A percentile compares a stretch with the other conserved stretches of the same genome.
phyloP scores from a whole-genome alignment of 92 coral and sea anemone genomes.

The Palythoa heliodiscus region DNA sequence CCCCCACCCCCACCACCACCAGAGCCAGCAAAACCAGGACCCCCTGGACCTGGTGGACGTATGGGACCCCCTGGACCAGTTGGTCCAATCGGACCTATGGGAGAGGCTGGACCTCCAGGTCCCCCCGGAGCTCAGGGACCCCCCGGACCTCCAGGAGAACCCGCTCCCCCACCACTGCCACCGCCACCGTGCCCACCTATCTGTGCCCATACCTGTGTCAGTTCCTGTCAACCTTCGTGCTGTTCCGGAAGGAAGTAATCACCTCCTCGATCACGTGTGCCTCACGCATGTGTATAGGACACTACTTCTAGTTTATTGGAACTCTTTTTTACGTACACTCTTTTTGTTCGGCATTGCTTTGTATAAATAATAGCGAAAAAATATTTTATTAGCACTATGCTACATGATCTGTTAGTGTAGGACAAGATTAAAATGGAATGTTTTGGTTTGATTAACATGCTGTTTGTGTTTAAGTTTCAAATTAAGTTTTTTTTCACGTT shows the following conservation, averaged over 20 bases:
- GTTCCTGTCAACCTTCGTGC: constrained; percentile 88
- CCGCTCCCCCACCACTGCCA: constrained; percentile 99
- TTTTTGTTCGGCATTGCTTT: constrained; percentile 76
- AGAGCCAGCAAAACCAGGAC: constrained; percentile 99
- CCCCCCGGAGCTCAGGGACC: constrained; percentile 98
- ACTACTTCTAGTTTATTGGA: constrained; percentile 60
- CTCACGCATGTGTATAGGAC: constrained; percentile 34
- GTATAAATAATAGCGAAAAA: constrained; percentile 65
- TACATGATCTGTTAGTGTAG: constrained; percentile 33
- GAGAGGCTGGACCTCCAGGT: constrained; percentile 99
- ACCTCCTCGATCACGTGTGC: constrained; percentile 62
- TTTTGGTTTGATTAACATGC: constrained; percentile 35
- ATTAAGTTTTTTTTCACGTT: background rate
- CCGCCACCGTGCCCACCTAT: constrained; percentile 99
- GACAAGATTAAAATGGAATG: constrained; percentile 35
- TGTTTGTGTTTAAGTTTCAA: background rate
- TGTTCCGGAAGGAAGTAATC: constrained; percentile 92
- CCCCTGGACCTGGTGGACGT: constrained; percentile 98
- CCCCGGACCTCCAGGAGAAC: constrained; percentile 99
- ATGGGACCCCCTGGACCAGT: constrained; percentile 99
- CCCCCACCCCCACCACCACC: constrained; percentile 99
- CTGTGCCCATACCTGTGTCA: constrained; percentile 98
- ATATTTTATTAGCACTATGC: constrained; percentile 14
- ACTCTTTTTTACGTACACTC: constrained; percentile 67
- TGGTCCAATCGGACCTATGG: constrained; percentile 99